These are phyloP conservation scores for Eira barbara DNA, from an alignment of 2,113 vertebrate genomes.

Conservation along the genomic window DNA sequence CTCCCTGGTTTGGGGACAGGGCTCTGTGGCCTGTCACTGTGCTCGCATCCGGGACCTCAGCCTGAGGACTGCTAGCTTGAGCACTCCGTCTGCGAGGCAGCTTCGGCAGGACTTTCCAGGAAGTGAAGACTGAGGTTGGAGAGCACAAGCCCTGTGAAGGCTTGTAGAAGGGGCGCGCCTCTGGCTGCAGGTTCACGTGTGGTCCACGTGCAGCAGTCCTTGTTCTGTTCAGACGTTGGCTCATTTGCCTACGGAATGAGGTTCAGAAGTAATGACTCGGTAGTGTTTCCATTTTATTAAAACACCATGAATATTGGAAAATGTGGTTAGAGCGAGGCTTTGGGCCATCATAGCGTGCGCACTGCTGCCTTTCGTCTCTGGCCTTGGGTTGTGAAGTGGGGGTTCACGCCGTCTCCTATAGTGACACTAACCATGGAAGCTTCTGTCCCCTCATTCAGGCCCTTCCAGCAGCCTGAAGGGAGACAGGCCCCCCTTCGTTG, in stretches of 20 bases:
- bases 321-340: neutral
- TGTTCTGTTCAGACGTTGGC: neutral
- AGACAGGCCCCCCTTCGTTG: neutral
- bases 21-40: neutral
- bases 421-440: accelerated
- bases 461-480: neutral
- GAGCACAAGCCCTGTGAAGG: neutral
- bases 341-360: neutral
- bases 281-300: neutral
- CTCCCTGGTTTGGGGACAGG: no score
- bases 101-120: neutral
- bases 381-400: neutral
- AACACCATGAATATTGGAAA: neutral
- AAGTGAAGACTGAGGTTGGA: neutral
- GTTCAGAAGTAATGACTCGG: neutral
- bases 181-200: neutral
- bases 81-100: neutral
- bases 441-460: no score
- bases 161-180: neutral
- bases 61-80: accelerated
- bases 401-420: accelerated
- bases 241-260: neutral
- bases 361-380: neutral
- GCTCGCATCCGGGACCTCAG: neutral
- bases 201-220: neutral